Evolutionary conservation across 2,888 invertebrate genomes (phyloP).

Genomic region (Actias luna): DNA sequence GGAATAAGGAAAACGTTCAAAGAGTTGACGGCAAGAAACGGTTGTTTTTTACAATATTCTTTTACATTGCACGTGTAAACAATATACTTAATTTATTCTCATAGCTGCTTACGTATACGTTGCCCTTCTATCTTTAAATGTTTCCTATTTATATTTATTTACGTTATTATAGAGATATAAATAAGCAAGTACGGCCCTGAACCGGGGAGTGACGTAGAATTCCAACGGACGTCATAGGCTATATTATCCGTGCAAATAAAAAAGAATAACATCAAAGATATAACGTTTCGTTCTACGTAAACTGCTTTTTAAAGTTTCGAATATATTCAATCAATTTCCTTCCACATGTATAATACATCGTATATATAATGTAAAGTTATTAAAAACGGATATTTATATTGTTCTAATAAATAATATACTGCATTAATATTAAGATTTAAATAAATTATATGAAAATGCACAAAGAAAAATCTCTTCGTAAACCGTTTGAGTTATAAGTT

Average conservation of each 20-base stretch:
- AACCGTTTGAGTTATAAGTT: constrained; percentile 40
- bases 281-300: constrained; percentile 54
- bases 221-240: constrained; percentile 63
- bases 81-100: constrained; percentile 16
- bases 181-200: constrained; percentile 76
- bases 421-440: background rate
- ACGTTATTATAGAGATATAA: constrained; percentile 49
- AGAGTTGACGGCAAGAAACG: background rate
- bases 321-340: background rate
- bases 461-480: constrained; percentile 24
- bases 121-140: constrained; percentile 24
- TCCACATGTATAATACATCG: background rate
- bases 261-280: constrained; percentile 30
- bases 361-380: background rate
- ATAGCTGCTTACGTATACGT: constrained; percentile 33
- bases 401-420: background rate
- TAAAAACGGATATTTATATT: background rate
- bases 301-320: background rate
- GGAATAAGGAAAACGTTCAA: background rate
- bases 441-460: background rate
- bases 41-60: background rate
- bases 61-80: constrained; percentile 12
- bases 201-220: constrained; percentile 74
- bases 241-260: constrained; percentile 43
- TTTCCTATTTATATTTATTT: constrained; percentile 53